Conservation (phyloP, 1,140 invertebrate species). For the Macrosteles quadrilineatus region DNA sequence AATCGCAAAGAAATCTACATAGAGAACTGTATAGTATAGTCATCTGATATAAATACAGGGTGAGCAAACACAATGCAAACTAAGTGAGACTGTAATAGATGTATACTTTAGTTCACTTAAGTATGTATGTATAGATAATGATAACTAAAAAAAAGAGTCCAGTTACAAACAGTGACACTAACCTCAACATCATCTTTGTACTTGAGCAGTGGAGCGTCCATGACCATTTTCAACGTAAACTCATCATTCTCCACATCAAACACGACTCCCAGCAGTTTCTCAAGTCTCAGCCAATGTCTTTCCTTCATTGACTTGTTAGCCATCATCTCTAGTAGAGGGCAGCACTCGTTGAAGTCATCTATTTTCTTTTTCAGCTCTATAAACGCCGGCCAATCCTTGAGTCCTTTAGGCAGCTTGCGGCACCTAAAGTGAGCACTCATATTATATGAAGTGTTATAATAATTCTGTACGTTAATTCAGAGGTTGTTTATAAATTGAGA, state of each 20-base stretch:
- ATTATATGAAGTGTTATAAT: background rate
- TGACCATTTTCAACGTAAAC: slow-evolving; percentile 77
- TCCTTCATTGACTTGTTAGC: slow-evolving; percentile 88
- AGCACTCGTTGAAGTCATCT: slow-evolving; percentile 87
- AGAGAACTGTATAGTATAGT: no score
- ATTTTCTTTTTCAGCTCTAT: slow-evolving; percentile 86
- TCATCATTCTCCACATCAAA: slow-evolving; percentile 79
- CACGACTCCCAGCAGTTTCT: slow-evolving; percentile 65
- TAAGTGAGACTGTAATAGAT: no score
- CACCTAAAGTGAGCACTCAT: slow-evolving; percentile 65
- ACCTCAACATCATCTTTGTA: slow-evolving; percentile 88
- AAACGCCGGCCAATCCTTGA: slow-evolving; percentile 88
- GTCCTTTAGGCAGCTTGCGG: slow-evolving; percentile 74
- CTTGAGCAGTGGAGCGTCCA: slow-evolving; percentile 80
- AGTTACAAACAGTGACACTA: no score
- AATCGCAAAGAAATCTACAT: no score
- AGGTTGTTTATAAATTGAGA: no score
- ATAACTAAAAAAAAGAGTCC: no score
- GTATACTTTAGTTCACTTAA: no score
- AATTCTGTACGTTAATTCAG: background rate
- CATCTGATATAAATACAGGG: no score
- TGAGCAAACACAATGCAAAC: no score
- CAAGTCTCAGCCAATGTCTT: slow-evolving; percentile 81
- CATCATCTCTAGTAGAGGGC: slow-evolving; percentile 85
- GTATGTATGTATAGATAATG: no score